These are phyloP conservation scores for Thereuonema tuberculata DNA, from an alignment of 1,140 invertebrate species.

Conservation along the genomic window DNA sequence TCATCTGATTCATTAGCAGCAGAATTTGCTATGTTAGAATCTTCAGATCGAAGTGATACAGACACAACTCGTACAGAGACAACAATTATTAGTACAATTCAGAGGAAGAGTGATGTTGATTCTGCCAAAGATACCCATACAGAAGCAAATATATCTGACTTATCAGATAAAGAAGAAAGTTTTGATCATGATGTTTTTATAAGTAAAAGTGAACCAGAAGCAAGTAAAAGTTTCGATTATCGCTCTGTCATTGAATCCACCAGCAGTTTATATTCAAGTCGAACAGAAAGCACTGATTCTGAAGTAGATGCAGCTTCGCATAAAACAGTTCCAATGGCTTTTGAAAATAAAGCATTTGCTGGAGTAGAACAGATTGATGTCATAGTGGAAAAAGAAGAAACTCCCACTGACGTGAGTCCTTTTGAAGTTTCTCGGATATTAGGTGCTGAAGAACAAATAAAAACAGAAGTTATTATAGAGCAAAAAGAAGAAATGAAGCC, in stretches of 20 bases:
- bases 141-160: neutral
- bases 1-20: neutral
- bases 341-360: slow-evolving; percentile 37
- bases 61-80: slow-evolving; percentile 20
- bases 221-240: neutral
- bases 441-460: neutral
- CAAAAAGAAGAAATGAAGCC: neutral
- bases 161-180: slow-evolving; percentile 8
- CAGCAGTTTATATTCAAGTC: neutral
- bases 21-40: slow-evolving; percentile 5
- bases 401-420: slow-evolving; percentile 18
- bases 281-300: slow-evolving; percentile 24
- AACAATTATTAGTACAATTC: slow-evolving; percentile 16
- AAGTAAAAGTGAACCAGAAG: neutral
- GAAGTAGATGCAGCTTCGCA: slow-evolving; percentile 26
- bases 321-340: slow-evolving; percentile 25
- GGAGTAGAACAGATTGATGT: slow-evolving; percentile 32
- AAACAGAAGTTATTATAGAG: neutral
- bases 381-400: slow-evolving; percentile 13
- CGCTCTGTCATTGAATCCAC: neutral
- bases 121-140: slow-evolving; percentile 12
- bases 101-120: slow-evolving; percentile 14
- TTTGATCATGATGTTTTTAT: slow-evolving; percentile 1
- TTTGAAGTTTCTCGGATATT: slow-evolving; percentile 22
- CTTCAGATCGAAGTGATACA: slow-evolving; percentile 20